Evolutionary conservation across 2,888 invertebrate species (phyloP).

Genomic region (Zhengitettix transpicula): DNA sequence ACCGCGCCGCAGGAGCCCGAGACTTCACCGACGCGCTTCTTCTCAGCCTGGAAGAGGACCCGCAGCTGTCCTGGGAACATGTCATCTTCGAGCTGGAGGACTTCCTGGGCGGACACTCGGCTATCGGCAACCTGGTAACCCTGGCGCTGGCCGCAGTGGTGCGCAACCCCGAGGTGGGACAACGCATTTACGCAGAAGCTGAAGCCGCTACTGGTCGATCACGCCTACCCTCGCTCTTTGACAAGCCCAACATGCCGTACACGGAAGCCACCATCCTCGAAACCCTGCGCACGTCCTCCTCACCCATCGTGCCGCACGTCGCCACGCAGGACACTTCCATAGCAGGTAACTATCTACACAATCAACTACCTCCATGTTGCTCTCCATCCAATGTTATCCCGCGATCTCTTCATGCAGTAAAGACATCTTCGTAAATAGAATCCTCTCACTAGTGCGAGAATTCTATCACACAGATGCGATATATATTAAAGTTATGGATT

Average conservation of each 20-base stretch:
- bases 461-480: too few species aligned
- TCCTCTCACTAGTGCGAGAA: too few species aligned
- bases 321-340: constrained; percentile 60
- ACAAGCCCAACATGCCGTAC: constrained; percentile 53
- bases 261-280: constrained; percentile 70
- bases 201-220: constrained; percentile 39
- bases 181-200: constrained; percentile 50
- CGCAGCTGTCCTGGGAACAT: constrained; percentile 54
- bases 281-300: constrained; percentile 60
- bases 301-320: constrained; percentile 81
- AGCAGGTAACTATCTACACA: constrained; percentile 25
- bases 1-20: constrained; percentile 27
- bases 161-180: constrained; percentile 41
- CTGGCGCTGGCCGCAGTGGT: constrained; percentile 52
- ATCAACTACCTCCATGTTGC: too few species aligned
- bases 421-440: too few species aligned
- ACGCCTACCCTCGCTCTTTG: constrained; percentile 42
- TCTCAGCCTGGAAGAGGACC: constrained; percentile 46
- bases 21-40: constrained; percentile 70
- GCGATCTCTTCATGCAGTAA: too few species aligned
- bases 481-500: too few species aligned
- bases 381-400: too few species aligned
- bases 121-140: constrained; percentile 71
- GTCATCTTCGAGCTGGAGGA: constrained; percentile 73
- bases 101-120: constrained; percentile 75